Percentiles rank a stretch among this genome's conserved stretches.
These are phyloP conservation scores for Gadopsis bispinosus DNA, from an alignment of 2,797 vertebrate genomes.

Conservation along the genomic window DNA sequence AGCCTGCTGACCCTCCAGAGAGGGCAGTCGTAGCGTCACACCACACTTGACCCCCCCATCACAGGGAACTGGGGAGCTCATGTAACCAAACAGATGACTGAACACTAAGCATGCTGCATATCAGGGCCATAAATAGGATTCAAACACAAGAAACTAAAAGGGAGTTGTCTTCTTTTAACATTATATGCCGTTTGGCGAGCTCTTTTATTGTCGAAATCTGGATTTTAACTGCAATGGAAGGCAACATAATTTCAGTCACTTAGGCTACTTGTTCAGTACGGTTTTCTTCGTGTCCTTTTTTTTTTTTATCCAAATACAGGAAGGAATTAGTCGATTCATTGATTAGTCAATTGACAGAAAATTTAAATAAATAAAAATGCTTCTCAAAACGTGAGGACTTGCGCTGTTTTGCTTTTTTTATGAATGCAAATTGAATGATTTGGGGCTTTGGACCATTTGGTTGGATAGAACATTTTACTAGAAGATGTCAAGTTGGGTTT, in stretches of 20 bases:
- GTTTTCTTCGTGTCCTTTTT: background rate
- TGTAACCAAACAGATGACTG: constrained; percentile 60
- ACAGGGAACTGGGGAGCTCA: constrained; percentile 44
- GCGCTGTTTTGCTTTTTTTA: background rate
- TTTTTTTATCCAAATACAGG: background rate
- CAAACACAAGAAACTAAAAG: constrained; percentile 16
- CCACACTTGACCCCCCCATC: constrained; percentile 52
- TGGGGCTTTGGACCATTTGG: background rate
- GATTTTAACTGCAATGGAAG: background rate
- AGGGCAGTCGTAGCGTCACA: constrained; percentile 34
- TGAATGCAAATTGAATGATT: background rate
- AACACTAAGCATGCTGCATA: constrained; percentile 38
- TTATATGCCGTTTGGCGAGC: background rate
- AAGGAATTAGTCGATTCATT: background rate
- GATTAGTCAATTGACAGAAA: background rate
- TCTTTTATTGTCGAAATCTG: background rate
- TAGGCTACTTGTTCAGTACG: background rate
- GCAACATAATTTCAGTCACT: background rate
- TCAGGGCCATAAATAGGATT: constrained; percentile 18
- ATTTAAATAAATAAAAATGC: background rate
- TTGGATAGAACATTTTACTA: background rate
- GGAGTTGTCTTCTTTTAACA: constrained; percentile 1
- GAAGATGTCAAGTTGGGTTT: background rate
- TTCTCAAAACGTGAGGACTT: background rate
- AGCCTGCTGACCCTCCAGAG: constrained; percentile 38